A percentile compares a stretch with the other conserved stretches of the same genome.
Evolutionary conservation across 2,797 vertebrate genomes (phyloP).

Genomic region (Ceyx erithaca): DNA sequence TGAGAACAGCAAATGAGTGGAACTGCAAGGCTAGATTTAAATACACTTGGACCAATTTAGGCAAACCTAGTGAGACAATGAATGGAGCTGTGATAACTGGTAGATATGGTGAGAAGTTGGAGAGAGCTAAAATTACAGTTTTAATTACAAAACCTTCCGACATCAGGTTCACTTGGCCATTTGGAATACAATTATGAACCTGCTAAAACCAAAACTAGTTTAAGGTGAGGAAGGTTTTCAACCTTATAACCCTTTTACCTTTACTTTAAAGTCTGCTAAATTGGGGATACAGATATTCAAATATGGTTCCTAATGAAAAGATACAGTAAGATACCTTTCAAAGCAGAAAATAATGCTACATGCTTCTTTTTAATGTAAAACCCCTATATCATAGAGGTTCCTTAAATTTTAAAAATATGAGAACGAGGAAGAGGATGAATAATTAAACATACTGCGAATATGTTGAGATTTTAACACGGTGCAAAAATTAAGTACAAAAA

Average conservation of each 20-base stretch:
- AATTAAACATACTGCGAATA: background rate
- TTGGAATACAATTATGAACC: background rate
- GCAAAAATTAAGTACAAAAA: background rate
- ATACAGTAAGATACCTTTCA: background rate
- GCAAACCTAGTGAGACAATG: background rate
- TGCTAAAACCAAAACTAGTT: background rate
- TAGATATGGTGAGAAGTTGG: background rate
- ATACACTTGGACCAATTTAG: background rate
- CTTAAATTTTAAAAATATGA: conserved; percentile 24
- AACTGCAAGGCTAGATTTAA: background rate
- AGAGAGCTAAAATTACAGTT: background rate
- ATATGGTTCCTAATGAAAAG: background rate
- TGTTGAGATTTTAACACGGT: background rate
- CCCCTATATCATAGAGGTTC: background rate
- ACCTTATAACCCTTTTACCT: background rate
- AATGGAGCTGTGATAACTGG: background rate
- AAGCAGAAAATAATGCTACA: conserved; percentile 20
- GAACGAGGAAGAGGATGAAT: conserved; percentile 1
- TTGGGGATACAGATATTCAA: background rate
- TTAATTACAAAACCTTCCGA: background rate
- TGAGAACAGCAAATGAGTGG: background rate
- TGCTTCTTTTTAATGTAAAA: conserved; percentile 40
- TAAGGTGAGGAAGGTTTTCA: background rate
- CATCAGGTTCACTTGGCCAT: background rate
- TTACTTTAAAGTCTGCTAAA: background rate